Percentiles rank a stretch among this genome's conserved stretches.
These are phyloP conservation scores for Leptarthrus brevirostris DNA, from an alignment of 2,888 invertebrate species.

Conservation along the genomic window DNA sequence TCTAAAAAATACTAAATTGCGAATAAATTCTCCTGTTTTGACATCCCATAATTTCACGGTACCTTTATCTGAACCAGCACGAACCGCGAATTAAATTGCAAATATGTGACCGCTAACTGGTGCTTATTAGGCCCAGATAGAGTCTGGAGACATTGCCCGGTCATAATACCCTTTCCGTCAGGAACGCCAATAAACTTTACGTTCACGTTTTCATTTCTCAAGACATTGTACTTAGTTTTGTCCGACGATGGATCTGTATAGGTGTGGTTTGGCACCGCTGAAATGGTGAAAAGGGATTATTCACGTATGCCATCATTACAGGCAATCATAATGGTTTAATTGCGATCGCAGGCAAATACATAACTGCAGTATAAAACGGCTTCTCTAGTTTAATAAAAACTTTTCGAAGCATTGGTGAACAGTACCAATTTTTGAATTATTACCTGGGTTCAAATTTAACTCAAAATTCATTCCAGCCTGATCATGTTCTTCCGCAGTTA, in stretches of 20 bases:
- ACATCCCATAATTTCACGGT: no score
- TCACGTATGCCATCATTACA: constrained; percentile 74
- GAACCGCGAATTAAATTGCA: no score
- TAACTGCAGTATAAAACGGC: constrained; percentile 73
- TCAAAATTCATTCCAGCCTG: constrained; percentile 61
- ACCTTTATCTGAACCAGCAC: no score
- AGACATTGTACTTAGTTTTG: constrained; percentile 60
- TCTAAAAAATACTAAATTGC: no score
- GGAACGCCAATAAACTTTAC: constrained; percentile 60
- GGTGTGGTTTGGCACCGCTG: constrained; percentile 74
- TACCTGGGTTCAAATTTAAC: constrained; percentile 57
- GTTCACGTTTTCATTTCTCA: constrained; percentile 63
- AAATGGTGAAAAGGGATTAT: constrained; percentile 74
- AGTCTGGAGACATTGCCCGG: no score
- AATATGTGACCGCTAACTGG: no score
- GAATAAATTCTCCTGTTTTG: no score
- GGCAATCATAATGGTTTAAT: constrained; percentile 67
- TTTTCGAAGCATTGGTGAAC: constrained; percentile 71
- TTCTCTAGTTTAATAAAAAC: constrained; percentile 72
- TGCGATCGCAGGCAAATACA: constrained; percentile 54
- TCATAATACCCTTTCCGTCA: constrained; percentile 68
- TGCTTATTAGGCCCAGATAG: no score
- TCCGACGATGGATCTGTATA: no score
- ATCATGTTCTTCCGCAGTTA: constrained; percentile 63
- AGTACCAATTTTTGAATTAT: constrained; percentile 63